These are phyloP conservation scores for Seriola dumerili DNA, from an alignment of 2,113 vertebrate species.

Conservation along the genomic window DNA sequence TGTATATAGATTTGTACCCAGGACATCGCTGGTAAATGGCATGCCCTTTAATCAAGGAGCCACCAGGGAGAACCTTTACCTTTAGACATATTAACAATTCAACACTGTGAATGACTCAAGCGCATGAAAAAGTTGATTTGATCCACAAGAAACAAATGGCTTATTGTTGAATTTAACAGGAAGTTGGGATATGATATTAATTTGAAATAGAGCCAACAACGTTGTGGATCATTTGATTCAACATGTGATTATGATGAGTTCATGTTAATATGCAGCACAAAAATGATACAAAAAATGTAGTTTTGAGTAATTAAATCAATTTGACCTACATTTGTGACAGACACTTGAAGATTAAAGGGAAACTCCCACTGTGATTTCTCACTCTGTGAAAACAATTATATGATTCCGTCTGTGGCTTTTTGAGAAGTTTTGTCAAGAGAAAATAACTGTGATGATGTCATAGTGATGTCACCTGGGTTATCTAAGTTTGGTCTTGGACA, in stretches of 20 bases:
- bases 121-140: conserved; percentile 33
- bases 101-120: conserved; percentile 27
- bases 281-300: background rate
- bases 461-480: too few relatives aligned
- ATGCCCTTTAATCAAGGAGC: conserved; percentile 65
- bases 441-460: too few relatives aligned
- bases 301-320: background rate
- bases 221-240: background rate
- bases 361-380: background rate
- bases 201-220: background rate
- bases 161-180: background rate
- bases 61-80: conserved; percentile 50
- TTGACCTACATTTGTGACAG: conserved; percentile 17
- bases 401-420: background rate
- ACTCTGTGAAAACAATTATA: background rate
- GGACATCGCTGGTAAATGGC: conserved; percentile 54
- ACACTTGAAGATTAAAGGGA: background rate
- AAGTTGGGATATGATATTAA: background rate
- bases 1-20: background rate
- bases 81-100: conserved; percentile 50
- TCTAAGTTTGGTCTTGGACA: too few relatives aligned
- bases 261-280: background rate
- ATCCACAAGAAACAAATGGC: conserved; percentile 15
- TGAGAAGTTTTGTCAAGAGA: background rate
- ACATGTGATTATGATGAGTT: background rate